Base-by-base conservation (phyloP, 2,888 invertebrate species). In the Furcula furcula region DNA sequence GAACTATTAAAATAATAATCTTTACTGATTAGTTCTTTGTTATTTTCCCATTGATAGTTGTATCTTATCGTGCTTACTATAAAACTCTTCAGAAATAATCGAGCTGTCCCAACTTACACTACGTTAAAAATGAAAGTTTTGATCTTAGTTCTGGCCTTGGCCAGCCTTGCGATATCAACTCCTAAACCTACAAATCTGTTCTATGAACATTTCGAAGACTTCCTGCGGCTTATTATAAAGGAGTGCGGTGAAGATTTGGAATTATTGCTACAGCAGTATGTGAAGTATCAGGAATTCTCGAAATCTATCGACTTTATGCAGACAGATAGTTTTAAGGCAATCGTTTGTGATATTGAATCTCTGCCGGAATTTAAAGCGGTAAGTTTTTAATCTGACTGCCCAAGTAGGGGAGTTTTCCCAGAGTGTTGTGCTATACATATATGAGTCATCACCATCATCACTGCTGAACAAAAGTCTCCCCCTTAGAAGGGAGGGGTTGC, bases 241-340 rank as follows among this genome's bases (percentile, higher is more conserved):
- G 26, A 26, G 9, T 12, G 14, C 14, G 26, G 26, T 9, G n/a
- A 26, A 12, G 51, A 46, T 0, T 9, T 55, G n/a, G 26, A 40
- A 0, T 28, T 48, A 4, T 4, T 58, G 7, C 25, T 34, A 10
- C 40, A 36, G 4, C 42, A 50, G 4, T 61, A 61, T 20, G 0
- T 46, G 27, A 36, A 52, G 15, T 55, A 49, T 28, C 52, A 60
- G 3, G 59, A 60, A 16, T 57, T 55, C 39, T 11, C 6, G 18
- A 35, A 27, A 1, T 40, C 47, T 1, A 1, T 59, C 2, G 37
- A 55, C 5, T 59, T 52, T 26, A 20, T 57, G 6, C 7, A 14
- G 12, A 45, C 46, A 1, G 35, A 46, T 12, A 32, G 45, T 23
- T 61, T 61, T 38, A 14, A 9, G 14, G 26, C 13, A 9, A 7